These are phyloP conservation scores for Ophioderma brevispina DNA, from an alignment of 35 echinoderm and acorn worm species.

Conservation along the genomic window DNA sequence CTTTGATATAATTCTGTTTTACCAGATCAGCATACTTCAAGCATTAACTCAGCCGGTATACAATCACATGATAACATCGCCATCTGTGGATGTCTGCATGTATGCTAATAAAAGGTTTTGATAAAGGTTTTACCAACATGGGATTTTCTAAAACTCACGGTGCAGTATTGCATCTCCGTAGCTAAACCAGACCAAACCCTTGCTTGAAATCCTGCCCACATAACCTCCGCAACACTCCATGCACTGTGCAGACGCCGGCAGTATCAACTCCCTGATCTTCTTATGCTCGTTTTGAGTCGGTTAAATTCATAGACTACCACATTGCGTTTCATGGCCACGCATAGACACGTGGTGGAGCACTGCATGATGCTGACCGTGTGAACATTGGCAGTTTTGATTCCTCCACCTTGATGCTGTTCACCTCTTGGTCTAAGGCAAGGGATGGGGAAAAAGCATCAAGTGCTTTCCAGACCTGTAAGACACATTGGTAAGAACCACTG, in stretches of 20 bases:
- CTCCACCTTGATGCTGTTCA: slow-evolving; percentile 77
- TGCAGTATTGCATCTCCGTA: slow-evolving; percentile 70
- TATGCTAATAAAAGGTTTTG: too few relatives aligned
- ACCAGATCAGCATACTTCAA: too few relatives aligned
- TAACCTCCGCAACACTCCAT: slow-evolving; percentile 77
- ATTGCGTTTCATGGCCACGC: slow-evolving; percentile 82
- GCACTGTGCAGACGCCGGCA: slow-evolving; percentile 63
- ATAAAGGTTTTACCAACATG: too few relatives aligned
- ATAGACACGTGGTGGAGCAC: slow-evolving; percentile 91
- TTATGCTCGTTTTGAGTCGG: slow-evolving; percentile 75
- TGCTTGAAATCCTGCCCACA: slow-evolving; percentile 76
- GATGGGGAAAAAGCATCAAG: slow-evolving; percentile 82
- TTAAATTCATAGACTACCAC: slow-evolving; percentile 94
- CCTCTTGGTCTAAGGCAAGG: slow-evolving; percentile 73
- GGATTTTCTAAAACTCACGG: too few relatives aligned
- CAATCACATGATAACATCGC: too few relatives aligned
- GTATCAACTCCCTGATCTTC: slow-evolving; percentile 81
- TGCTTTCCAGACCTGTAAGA: slow-evolving; percentile 83
- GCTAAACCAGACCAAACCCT: slow-evolving; percentile 79
- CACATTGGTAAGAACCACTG: too few relatives aligned
- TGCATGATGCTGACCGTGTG: slow-evolving; percentile 85
- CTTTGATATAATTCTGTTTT: too few relatives aligned
- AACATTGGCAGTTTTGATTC: slow-evolving; percentile 83
- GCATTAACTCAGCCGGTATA: too few relatives aligned
- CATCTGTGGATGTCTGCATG: too few relatives aligned